These are phyloP conservation scores for Scaptomyza tumidula DNA, from an alignment of 2,888 invertebrate species.

Conservation along the genomic window DNA sequence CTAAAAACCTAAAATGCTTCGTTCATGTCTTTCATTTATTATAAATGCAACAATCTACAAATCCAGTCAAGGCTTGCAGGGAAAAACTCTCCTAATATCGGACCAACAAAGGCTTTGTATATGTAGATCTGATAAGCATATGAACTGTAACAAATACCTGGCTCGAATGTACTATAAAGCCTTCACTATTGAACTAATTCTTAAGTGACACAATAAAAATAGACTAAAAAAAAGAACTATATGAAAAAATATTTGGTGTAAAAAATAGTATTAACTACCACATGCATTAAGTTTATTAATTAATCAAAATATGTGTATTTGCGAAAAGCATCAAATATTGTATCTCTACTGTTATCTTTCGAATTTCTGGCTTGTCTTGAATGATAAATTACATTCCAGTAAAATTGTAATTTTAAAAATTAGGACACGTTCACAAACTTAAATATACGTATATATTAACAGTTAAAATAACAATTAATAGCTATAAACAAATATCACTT, in stretches of 20 bases:
- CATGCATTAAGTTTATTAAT: conserved; percentile 3
- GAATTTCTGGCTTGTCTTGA: conserved; percentile 2
- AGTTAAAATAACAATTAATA: conserved; percentile 5
- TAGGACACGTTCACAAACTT: conserved; percentile 9
- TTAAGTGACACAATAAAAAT: conserved; percentile 31
- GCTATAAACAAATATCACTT: conserved; percentile 8
- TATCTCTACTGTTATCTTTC: conserved; percentile 4
- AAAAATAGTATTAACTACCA: conserved; percentile 10
- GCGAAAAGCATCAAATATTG: not conserved
- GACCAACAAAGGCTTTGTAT: conserved; percentile 15
- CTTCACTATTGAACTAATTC: conserved; percentile 49
- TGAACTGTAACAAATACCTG: conserved; percentile 37
- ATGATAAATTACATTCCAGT: conserved; percentile 14
- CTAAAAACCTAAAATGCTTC: conserved; percentile 4
- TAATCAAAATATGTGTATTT: conserved; percentile 11
- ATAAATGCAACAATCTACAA: conserved; percentile 9
- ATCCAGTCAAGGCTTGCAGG: conserved; percentile 15
- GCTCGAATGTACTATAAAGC: conserved; percentile 32
- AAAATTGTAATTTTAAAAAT: conserved; percentile 15
- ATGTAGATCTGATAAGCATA: conserved; percentile 32
- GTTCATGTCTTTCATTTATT: conserved; percentile 1
- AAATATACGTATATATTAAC: conserved; percentile 15
- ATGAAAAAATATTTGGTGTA: conserved; percentile 20
- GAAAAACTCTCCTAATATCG: conserved; percentile 3
- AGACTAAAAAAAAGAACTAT: conserved; percentile 23